phyloP scores from a whole-genome alignment of 2,113 vertebrate species.

The Channa maculata region DNA sequence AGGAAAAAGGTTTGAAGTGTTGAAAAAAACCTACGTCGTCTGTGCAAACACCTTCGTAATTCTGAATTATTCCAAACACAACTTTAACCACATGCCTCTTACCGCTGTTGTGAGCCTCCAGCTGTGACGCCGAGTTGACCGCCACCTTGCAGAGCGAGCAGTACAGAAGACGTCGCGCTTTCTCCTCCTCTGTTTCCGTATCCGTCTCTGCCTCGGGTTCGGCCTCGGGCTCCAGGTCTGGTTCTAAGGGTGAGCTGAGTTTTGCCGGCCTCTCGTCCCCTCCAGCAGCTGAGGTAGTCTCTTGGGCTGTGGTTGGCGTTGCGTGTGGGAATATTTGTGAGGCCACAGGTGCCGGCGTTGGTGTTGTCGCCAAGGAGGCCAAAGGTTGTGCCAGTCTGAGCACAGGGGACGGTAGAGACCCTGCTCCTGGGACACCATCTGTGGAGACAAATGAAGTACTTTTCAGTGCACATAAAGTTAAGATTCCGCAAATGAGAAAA shows the following conservation, averaged over 20 bases:
- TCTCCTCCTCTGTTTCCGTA: conserved; percentile 94
- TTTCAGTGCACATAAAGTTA: neutral
- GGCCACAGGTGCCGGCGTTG: conserved; percentile 62
- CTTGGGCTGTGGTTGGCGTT: conserved; percentile 74
- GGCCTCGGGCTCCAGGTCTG: conserved; percentile 48
- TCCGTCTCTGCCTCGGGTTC: conserved; percentile 80
- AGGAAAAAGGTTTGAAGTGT: too few species aligned
- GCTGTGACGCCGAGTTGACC: conserved; percentile 97
- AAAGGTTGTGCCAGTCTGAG: conserved; percentile 81
- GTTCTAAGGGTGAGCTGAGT: conserved; percentile 46
- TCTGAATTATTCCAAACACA: neutral
- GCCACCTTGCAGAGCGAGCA: conserved; percentile 99
- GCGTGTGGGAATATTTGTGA: conserved; percentile 72
- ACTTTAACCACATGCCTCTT: conserved; percentile 57
- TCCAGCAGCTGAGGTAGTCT: conserved; percentile 84
- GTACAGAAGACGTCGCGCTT: conserved; percentile 94
- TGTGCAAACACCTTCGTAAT: too few species aligned
- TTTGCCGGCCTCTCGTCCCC: conserved; percentile 76
- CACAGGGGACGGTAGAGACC: conserved; percentile 51
- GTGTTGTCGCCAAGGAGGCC: conserved; percentile 64
- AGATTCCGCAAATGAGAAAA: too few species aligned
- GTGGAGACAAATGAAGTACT: conserved; percentile 52
- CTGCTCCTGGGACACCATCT: conserved; percentile 82
- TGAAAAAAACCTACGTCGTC: too few species aligned
- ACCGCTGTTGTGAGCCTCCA: conserved; percentile 99